phyloP scores from a whole-genome alignment of 2,888 invertebrate species.

The Machimus rusticus region DNA sequence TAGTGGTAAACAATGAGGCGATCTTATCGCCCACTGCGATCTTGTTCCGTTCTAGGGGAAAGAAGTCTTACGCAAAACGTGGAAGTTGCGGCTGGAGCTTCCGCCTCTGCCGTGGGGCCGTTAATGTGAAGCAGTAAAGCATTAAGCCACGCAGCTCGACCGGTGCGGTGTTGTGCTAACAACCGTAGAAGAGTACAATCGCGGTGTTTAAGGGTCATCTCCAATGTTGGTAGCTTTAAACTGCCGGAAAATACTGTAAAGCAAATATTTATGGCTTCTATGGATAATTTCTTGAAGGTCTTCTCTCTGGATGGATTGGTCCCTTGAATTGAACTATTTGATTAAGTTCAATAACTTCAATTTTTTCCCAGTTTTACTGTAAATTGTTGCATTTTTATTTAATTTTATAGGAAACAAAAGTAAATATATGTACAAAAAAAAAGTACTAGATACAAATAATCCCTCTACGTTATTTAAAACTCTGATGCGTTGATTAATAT shows the following conservation, averaged over 20 bases:
- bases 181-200: not conserved
- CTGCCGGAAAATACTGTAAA: slow-evolving; percentile 18
- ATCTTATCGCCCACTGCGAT: slow-evolving; percentile 34
- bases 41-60: slow-evolving; percentile 16
- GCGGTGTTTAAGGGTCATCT: not conserved
- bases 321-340: not conserved
- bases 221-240: not conserved
- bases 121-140: not conserved
- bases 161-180: not conserved
- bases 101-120: not conserved
- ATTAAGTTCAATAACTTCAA: not conserved
- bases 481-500: no score
- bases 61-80: slow-evolving; percentile 12
- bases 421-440: no score
- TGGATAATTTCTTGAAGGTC: slow-evolving; percentile 10
- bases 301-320: not conserved
- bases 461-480: no score
- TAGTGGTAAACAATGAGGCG: slow-evolving; percentile 37
- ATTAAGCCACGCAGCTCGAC: not conserved
- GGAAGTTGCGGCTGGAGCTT: slow-evolving; percentile 1
- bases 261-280: not conserved
- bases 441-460: no score
- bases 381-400: not conserved
- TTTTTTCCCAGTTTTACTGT: not conserved
- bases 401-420: not conserved